These are phyloP conservation scores for Lepilemur septentrionalis DNA, from an alignment of 2,797 vertebrate genomes.

Conservation along the genomic window DNA sequence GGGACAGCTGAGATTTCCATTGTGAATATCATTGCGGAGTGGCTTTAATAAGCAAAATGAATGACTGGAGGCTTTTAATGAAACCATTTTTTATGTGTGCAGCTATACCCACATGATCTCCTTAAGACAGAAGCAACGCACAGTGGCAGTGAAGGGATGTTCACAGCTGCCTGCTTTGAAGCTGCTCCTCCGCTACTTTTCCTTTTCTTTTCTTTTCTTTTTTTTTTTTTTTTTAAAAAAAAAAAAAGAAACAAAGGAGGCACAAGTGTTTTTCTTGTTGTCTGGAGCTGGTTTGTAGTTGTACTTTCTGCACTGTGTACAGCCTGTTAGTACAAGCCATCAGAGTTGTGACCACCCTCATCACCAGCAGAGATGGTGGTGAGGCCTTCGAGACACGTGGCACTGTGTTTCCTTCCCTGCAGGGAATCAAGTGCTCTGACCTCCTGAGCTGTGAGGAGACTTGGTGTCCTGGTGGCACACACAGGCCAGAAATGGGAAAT, in stretches of 20 bases:
- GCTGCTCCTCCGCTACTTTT: background rate
- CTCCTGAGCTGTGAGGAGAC: background rate
- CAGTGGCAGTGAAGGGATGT: accelerated
- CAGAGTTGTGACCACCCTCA: background rate
- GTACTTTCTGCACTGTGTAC: background rate
- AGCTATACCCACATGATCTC: background rate
- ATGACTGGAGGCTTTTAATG: conserved; percentile 66
- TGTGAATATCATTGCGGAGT: conserved; percentile 55
- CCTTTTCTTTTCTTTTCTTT: background rate
- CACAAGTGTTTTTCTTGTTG: background rate
- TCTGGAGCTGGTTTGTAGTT: background rate
- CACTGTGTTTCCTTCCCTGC: background rate
- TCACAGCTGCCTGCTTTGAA: background rate
- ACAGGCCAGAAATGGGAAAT: background rate
- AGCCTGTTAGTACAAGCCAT: background rate
- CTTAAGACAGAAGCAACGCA: background rate
- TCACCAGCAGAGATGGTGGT: background rate
- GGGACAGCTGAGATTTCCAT: conserved; percentile 50
- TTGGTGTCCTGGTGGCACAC: background rate
- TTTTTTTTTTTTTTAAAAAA: background rate
- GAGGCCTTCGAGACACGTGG: background rate
- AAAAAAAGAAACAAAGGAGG: background rate
- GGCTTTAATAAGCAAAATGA: conserved; percentile 71
- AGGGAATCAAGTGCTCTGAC: background rate
- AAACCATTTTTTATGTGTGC: conserved; percentile 13